phyloP scores from a whole-genome alignment of 1,140 invertebrate genomes.

The Drosophila hydei region DNA sequence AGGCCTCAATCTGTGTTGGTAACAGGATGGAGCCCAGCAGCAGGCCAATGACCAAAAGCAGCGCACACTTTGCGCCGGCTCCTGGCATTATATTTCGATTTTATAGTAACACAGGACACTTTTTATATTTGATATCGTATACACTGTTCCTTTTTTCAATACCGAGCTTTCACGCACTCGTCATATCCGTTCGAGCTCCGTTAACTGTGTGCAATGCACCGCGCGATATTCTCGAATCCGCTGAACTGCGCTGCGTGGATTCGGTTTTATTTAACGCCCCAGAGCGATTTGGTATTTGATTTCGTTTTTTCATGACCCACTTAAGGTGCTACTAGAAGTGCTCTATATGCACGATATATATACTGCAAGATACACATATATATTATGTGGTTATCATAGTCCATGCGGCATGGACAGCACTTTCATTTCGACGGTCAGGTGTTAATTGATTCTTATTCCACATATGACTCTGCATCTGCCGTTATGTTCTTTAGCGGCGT shows the following conservation, averaged over 20 bases:
- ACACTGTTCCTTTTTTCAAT: not conserved
- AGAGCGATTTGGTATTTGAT: conserved; percentile 48
- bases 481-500: conserved; percentile 51
- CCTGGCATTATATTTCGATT: conserved; percentile 41
- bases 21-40: conserved; percentile 24
- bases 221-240: conserved; percentile 63
- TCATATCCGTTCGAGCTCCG: conserved; percentile 53
- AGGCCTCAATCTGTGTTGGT: conserved; percentile 34
- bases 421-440: conserved; percentile 72
- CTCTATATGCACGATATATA: conserved; percentile 55
- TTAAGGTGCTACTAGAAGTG: conserved; percentile 76
- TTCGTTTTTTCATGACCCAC: conserved; percentile 78
- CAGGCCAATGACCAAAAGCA: conserved; percentile 38
- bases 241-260: conserved; percentile 11
- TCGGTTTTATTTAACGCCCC: conserved; percentile 64
- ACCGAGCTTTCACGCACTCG: conserved; percentile 26
- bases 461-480: conserved; percentile 59
- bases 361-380: not conserved
- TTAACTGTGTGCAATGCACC: conserved; percentile 36
- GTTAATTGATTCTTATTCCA: conserved; percentile 79
- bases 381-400: not conserved
- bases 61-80: conserved; percentile 36
- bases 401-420: conserved; percentile 52
- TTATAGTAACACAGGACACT: conserved; percentile 37
- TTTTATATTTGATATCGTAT: not conserved